Base-by-base conservation (phyloP, 2,797 vertebrate species). In the Halcyon smyrnensis region DNA sequence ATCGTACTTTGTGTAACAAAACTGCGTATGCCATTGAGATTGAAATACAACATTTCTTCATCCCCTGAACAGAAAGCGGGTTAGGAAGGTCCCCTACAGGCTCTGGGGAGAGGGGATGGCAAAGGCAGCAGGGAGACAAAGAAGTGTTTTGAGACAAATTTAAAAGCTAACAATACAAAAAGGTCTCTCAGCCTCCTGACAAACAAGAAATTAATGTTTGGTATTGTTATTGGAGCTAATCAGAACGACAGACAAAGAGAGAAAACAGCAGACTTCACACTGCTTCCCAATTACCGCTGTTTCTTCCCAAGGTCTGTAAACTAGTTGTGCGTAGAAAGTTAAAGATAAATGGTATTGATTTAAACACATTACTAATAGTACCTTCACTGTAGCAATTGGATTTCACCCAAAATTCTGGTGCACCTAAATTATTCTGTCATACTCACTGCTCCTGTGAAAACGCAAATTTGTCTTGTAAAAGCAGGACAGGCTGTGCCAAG, bases 301-400 rank as follows among this genome's bases (percentile, higher is more conserved):
- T 96, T 90, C 81, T 81, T 94, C 56, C 60, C 56, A 80, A 94
- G 43, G 37, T 53, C 73, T 82, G 82, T 48, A 94, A 91, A 95
- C 60, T 65, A 87, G 43, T 83, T 95, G 76, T 48, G 24, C 82
- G 84, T 50, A 84, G 65, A 92, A 94, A 92, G 63, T 92, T 92
- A 79, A 93, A 90, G 87, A 91, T 92, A 95, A 95, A 94, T 90
- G 41, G 39, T 95, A 94, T 90, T 88, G 90, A 93, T 96, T 97
- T 92, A 87, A 84, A 32, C 77, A 89, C 74, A 71, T 95, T 91
- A 93, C 63, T 81, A 89, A 75, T 84, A 84, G 84, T 39, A 79
- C 82, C 82, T 85, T 92, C 12, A 4, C 53, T 74, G 81, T 45
- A 87, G 90, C 79, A 68, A 76, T 59, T 87, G 77, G 90, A 96